Conservation (phyloP, 2,888 invertebrate genomes). For the Scaptomyza flava region DNA sequence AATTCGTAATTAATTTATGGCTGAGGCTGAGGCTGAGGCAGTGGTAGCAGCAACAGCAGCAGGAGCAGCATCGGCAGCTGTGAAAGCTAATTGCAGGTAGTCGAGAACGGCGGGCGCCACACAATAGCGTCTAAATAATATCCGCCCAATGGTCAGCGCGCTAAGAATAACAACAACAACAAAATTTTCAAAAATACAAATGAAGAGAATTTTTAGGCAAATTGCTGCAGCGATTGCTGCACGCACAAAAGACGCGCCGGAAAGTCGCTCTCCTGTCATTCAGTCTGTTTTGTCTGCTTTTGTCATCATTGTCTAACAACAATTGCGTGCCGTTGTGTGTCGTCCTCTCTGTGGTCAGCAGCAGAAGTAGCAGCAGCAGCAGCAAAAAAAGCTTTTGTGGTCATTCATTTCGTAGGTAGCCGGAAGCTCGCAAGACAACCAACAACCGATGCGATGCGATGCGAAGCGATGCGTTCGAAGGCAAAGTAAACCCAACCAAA, state of each 20-base stretch:
- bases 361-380: constrained; percentile 12
- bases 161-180: constrained; percentile 2
- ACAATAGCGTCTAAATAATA: constrained; percentile 82
- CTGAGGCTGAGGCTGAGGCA: constrained; percentile 21
- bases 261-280: constrained; percentile 40
- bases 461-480: constrained; percentile 22
- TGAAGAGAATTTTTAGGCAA: constrained; percentile 23
- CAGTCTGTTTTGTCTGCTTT: constrained; percentile 7
- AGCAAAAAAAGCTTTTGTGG: constrained; percentile 69
- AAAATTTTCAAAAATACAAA: constrained; percentile 29
- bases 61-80: constrained; percentile 36
- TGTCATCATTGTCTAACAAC: constrained; percentile 64
- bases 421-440: constrained; percentile 69
- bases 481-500: constrained; percentile 13
- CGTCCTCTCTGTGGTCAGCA: constrained; percentile 45
- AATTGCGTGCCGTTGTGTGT: constrained; percentile 73
- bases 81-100: constrained; percentile 73
- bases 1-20: constrained; percentile 72
- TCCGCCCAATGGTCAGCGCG: constrained; percentile 76
- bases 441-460: constrained; percentile 35
- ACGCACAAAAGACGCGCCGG: constrained; percentile 63
- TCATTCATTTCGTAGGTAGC: constrained; percentile 60
- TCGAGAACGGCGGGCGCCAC: constrained; percentile 65
- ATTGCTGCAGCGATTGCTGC: constrained; percentile 51
- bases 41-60: background rate